phyloP scores from a whole-genome alignment of 2,113 vertebrate genomes.

The Aegotheles bennettii region DNA sequence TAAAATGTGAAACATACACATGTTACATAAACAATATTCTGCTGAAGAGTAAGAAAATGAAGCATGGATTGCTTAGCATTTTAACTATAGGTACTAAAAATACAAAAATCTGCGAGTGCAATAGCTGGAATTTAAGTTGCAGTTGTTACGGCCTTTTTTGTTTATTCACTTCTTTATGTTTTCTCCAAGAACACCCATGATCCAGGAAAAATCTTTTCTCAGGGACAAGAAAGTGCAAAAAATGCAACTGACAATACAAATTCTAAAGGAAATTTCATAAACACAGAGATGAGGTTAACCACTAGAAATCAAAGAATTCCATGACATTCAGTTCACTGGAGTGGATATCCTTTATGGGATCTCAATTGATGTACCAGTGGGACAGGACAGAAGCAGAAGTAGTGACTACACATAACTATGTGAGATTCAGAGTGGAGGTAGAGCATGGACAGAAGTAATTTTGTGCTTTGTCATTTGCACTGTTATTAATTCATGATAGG shows the following conservation, averaged over 20 bases:
- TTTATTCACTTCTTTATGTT: neutral
- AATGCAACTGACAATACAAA: neutral
- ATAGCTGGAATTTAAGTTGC: neutral
- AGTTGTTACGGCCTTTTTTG: neutral
- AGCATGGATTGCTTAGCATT: neutral
- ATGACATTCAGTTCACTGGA: neutral
- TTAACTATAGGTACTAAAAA: neutral
- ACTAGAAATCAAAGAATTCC: neutral
- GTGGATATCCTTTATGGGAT: too few relatives aligned
- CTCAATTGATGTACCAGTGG: neutral
- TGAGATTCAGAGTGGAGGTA: neutral
- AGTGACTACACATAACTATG: neutral
- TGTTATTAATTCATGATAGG: neutral
- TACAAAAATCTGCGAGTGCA: neutral
- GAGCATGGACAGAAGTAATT: neutral
- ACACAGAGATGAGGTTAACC: neutral
- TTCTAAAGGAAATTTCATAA: neutral
- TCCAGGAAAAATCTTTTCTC: neutral
- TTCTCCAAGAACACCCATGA: neutral
- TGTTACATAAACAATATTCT: neutral
- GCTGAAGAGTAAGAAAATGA: neutral
- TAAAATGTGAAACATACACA: neutral
- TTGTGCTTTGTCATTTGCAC: neutral
- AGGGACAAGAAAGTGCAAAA: neutral
- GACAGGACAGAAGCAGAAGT: neutral